Percentiles rank a stretch among this genome's conserved stretches.
These are phyloP conservation scores for Motacilla alba DNA, from an alignment of 2,113 vertebrate genomes.

Conservation along the genomic window DNA sequence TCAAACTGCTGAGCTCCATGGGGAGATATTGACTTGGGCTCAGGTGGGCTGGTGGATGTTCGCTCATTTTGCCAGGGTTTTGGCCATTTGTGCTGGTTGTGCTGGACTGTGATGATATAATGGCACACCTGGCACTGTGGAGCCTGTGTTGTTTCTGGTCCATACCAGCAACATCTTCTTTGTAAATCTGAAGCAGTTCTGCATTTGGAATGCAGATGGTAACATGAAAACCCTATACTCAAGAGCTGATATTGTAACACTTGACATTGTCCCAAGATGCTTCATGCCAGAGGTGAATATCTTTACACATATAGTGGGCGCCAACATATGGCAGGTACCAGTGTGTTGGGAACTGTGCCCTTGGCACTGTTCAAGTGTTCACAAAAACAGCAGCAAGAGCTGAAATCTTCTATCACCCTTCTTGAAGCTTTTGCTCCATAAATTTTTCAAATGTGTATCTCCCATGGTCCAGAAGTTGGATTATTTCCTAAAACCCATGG, in stretches of 20 bases:
- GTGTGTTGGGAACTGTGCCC: not conserved
- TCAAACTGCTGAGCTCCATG: slow-evolving; percentile 28
- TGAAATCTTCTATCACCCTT: not conserved
- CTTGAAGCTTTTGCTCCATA: not conserved
- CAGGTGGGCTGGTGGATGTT: not conserved
- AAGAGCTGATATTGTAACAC: not conserved
- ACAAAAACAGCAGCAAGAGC: not conserved
- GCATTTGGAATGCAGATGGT: not conserved
- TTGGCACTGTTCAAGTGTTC: slow-evolving; percentile 9
- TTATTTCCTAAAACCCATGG: not conserved
- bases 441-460: not conserved
- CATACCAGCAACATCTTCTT: not conserved
- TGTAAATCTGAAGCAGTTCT: not conserved
- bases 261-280: slow-evolving; percentile 36
- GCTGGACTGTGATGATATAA: not conserved
- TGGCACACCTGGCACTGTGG: not conserved
- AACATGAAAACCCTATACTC: not conserved
- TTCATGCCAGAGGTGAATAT: slow-evolving; percentile 53
- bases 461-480: not conserved
- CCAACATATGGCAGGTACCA: slow-evolving; percentile 19
- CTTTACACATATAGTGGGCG: not conserved
- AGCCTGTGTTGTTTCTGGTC: not conserved
- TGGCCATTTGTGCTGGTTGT: accelerated
- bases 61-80: not conserved
- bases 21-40: not conserved